Base-by-base conservation (phyloP, 2,888 invertebrate genomes). In the Drosophila prolongata region DNA sequence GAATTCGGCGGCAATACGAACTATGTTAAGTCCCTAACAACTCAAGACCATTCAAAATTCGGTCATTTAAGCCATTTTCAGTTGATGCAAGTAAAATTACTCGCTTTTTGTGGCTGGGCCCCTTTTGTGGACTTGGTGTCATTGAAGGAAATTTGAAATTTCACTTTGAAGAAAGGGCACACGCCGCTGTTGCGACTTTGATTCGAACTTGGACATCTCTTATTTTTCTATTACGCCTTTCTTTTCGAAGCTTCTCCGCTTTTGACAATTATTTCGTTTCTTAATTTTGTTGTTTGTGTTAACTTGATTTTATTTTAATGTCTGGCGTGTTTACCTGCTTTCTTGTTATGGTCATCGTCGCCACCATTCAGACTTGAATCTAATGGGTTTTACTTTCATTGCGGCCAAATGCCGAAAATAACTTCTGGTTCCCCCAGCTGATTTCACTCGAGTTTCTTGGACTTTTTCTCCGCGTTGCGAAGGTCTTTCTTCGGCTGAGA, bases 311-410 rank as follows among this genome's bases (percentile, higher is more conserved):
- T 80, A 88, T 83, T 88, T 80, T 83, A 83, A 83, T 83, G 88
- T 78, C 52, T 44, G 58, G 55, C 11, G 38, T 50, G 34, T 35
- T 24, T 38, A 16, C 43, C 70, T 72, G 83, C 76, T 88, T 87
- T 87, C 83, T 83, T 83, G 85, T 79, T 73, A 85, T 68, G 87
- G 82, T 77, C 81, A 81, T 77, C 76, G 68, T 60, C 46, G 30
- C 61, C 71, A 24, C 37, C 54, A 58, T 58, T 47, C 34, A 53
- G 35, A 46, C 79, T 84, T 87, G 87, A 70, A 87, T 84, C 81
- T 84, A 87, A 82, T 83, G 79, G 87, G 79, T 83, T 87, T 83
- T 88, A 88, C 88, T 88, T 84, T 84, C 88, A 83, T 88, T 84
- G 80, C 71, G 75, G 55, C 65, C 67, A 35, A 30, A 46, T 30